Base-by-base conservation (phyloP, 2,113 vertebrate species). In the Thomomys bottae region DNA sequence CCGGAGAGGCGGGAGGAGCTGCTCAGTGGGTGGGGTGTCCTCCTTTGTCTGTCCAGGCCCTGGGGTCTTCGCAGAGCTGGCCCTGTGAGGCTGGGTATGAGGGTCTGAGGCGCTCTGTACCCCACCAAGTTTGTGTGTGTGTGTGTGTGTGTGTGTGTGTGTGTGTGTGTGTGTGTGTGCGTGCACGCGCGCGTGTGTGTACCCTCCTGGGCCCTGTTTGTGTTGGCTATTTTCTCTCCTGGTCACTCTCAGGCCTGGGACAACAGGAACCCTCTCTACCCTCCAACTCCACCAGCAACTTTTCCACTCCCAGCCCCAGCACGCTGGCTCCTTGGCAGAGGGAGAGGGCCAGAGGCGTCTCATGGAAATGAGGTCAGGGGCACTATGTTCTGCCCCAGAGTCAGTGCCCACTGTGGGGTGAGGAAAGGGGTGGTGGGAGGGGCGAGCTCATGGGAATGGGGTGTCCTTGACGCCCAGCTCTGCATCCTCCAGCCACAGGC, bases 161-260 rank as follows among this genome's bases (percentile, higher is more conserved):
- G 45, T 49, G 45, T 15, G 10, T 15, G 49, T 54, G 63, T 36
- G 59, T 54, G n/a, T 11, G 1, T 28, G 38, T 20, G 73, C 3
- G 30, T 40, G 54, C 6, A 8, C 63, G 12, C 30, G 73, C 7
- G 6, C 38, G 2, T n/a, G 68, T 2, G 6, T 57, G 73, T 68
- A 54, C 70, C 87, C 84, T 88, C 92, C 82, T 36, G 68, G 54
- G 49, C 30, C 42, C 84, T 95, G 75, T 96, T 93, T 82, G n/a
- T 77, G 38, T 89, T 95, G 92, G 92, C 73, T 54, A 1, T 77
- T 40, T 72, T 70, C 77, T 79, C 77, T 82, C 67, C 78, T 66
- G 92, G 95, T 94, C 92, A 85, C 40, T 1, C 77, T 84, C 40
- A n/a, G 49, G 64, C 81, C 86, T 66, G 90, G 88, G 80, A 86